These are phyloP conservation scores for Macrotus californicus DNA, from an alignment of 2,113 vertebrate genomes.

Conservation along the genomic window DNA sequence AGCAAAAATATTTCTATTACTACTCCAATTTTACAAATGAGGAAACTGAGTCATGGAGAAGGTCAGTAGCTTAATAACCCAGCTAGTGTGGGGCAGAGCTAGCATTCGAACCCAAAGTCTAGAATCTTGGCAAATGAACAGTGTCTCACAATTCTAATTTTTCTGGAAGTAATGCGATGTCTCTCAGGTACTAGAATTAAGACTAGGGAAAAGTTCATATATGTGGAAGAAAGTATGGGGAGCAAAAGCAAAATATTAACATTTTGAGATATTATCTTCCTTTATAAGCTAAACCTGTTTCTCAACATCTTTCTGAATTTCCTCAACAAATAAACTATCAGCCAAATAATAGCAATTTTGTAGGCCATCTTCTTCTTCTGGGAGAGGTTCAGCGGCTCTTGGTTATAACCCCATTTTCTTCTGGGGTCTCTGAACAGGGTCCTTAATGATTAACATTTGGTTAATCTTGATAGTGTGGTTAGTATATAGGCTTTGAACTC, in stretches of 20 bases:
- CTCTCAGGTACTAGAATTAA: neutral
- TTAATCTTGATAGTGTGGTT: neutral
- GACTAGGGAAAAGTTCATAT: neutral
- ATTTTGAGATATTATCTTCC: constrained; percentile 23
- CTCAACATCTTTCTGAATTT: constrained; percentile 20
- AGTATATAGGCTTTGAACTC: neutral
- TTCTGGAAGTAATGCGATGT: neutral
- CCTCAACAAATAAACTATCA: neutral
- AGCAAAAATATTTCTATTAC: neutral
- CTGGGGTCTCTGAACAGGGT: neutral
- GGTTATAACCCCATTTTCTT: neutral
- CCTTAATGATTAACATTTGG: neutral
- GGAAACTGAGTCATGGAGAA: neutral
- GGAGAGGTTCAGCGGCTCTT: neutral
- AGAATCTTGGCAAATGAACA: neutral
- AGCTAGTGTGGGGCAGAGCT: neutral
- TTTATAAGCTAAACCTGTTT: constrained; percentile 43
- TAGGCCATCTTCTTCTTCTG: neutral
- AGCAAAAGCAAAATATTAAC: neutral
- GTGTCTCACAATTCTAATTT: neutral
- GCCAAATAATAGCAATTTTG: neutral
- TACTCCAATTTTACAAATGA: neutral
- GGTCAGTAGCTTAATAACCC: neutral
- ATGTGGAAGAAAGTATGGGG: neutral
- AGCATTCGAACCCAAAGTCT: neutral